Conservation (phyloP, 2,888 invertebrate species). For the Drosophila demipolita region DNA sequence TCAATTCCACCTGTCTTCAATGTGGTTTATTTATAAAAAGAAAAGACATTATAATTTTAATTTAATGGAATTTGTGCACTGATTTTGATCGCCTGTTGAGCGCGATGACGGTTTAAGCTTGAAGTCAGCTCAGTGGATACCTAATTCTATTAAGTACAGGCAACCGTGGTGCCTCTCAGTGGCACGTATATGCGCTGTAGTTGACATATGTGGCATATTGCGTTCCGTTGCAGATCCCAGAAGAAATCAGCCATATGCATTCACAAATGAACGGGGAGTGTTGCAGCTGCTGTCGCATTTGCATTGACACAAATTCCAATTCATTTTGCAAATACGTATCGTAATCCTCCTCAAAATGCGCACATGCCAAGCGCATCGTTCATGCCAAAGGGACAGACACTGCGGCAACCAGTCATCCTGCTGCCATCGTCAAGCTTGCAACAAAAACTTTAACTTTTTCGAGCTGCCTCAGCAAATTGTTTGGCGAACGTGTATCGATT, state of each 20-base stretch:
- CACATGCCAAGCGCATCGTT: conserved; percentile 43
- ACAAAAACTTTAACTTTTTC: conserved; percentile 36
- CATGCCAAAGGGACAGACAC: conserved; percentile 4
- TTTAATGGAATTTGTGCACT: conserved; percentile 55
- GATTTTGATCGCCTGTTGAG: conserved; percentile 36
- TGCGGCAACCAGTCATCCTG: not conserved
- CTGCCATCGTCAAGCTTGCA: conserved; percentile 2
- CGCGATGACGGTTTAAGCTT: conserved; percentile 31
- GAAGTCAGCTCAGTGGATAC: conserved; percentile 28
- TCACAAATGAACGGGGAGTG: conserved; percentile 36
- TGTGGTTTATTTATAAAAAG: conserved; percentile 47
- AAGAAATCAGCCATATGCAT: conserved; percentile 66
- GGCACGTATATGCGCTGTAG: conserved; percentile 19
- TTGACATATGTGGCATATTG: conserved; percentile 50
- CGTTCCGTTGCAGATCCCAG: conserved; percentile 30
- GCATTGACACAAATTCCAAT: conserved; percentile 70
- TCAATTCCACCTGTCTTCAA: conserved; percentile 24
- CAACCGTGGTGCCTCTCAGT: conserved; percentile 13
- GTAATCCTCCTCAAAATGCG: conserved; percentile 72
- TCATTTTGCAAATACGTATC: conserved; percentile 75
- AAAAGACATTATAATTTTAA: conserved; percentile 54
- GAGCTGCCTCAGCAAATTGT: conserved; percentile 62
- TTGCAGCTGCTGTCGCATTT: conserved; percentile 23
- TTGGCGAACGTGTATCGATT: conserved; percentile 60
- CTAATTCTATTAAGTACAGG: conserved; percentile 19